Percentiles rank a stretch among this genome's conserved stretches.
Evolutionary conservation across 2,888 invertebrate species (phyloP).

Genomic region (Amblyjoppa proteus): DNA sequence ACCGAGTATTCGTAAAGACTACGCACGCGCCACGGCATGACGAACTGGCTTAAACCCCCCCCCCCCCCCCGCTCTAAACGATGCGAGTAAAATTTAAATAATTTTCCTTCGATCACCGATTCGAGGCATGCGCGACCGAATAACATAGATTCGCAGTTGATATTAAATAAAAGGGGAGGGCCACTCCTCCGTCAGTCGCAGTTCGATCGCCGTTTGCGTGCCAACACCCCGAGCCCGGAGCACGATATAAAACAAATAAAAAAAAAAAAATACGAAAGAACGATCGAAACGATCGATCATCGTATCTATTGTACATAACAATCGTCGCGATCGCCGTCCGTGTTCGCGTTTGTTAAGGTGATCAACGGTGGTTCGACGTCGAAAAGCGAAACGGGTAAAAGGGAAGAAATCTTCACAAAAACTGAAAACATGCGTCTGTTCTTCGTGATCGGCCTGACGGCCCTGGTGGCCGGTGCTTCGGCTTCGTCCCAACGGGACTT

Average conservation of each 20-base stretch:
- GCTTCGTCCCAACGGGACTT: conserved; percentile 78
- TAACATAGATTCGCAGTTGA: conserved; percentile 83
- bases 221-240: conserved; percentile 74
- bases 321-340: conserved; percentile 39
- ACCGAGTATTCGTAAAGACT: conserved; percentile 33
- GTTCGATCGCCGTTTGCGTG: conserved; percentile 84
- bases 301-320: conserved; percentile 21
- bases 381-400: neutral
- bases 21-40: conserved; percentile 57
- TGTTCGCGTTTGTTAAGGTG: conserved; percentile 44
- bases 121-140: conserved; percentile 84
- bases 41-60: conserved; percentile 56
- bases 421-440: conserved; percentile 74
- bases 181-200: conserved; percentile 84
- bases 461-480: conserved; percentile 87
- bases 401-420: neutral
- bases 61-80: conserved; percentile 57
- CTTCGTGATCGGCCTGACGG: conserved; percentile 79
- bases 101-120: conserved; percentile 83
- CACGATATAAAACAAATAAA: conserved; percentile 44
- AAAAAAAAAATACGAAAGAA: neutral
- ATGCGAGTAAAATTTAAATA: conserved; percentile 84
- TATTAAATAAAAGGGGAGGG: conserved; percentile 85
- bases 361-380: conserved; percentile 49
- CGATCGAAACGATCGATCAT: conserved; percentile 72